Evolutionary conservation across 2,113 vertebrate species (phyloP).

Genomic region (Gobiocypris rarus): DNA sequence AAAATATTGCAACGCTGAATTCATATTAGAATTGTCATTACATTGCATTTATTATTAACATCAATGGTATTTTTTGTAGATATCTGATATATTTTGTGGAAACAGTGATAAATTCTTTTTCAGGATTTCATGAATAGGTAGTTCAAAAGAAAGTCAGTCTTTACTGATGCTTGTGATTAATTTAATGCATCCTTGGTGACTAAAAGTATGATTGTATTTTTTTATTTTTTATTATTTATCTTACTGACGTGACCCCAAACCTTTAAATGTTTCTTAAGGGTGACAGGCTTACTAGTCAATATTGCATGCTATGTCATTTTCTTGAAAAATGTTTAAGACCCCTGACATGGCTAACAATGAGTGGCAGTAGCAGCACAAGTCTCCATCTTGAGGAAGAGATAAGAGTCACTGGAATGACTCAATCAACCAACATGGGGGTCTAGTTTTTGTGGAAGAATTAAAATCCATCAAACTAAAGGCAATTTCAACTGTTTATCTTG

Average conservation of each 20-base stretch:
- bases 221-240: too few species aligned
- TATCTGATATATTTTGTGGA: neutral
- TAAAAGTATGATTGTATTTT: too few species aligned
- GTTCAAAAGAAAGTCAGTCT: neutral
- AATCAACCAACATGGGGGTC: neutral
- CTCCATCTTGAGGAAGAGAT: slow-evolving; percentile 29
- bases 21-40: neutral
- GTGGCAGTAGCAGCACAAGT: neutral
- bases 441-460: neutral
- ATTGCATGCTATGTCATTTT: neutral
- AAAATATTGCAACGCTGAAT: too few species aligned
- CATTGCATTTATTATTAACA: neutral
- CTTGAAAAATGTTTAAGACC: neutral
- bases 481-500: neutral
- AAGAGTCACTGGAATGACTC: neutral
- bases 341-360: neutral
- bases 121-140: neutral
- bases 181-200: too few species aligned
- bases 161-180: neutral
- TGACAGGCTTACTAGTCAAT: neutral
- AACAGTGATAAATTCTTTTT: neutral
- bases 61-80: neutral
- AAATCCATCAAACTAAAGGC: neutral
- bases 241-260: neutral
- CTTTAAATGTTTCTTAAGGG: neutral